Base-by-base conservation (phyloP, 2,888 invertebrate species). In the Coremacera marginata region DNA sequence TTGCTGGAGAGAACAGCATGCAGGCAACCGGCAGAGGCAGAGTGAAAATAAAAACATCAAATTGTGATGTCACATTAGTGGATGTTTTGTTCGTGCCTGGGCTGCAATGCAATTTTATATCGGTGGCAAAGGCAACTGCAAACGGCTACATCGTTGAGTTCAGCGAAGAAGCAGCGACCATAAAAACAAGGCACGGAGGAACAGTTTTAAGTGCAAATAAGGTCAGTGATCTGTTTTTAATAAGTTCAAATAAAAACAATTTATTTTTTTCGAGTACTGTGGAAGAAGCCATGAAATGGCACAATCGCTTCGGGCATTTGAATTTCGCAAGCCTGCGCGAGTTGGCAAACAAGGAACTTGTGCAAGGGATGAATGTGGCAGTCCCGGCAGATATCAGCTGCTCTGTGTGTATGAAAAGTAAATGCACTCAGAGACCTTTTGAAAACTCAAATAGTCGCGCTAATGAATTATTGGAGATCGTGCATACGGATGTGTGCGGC, bases 71-170 rank as follows among this genome's bases (percentile, higher is more conserved):
- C 11, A 51, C 31, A 37, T 60, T 80, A 3, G 70, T 63, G 11
- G 71, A 80, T 44, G 78, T 79, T 14, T n/a, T n/a, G n/a, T n/a
- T n/a, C n/a, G n/a, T n/a, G n/a, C n/a, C n/a, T n/a, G 68, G 49
- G 14, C 71, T 78, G 14, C 77, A 77, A 25, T 79, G 76, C 55
- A 79, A 74, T 44, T 79, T 76, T 57, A 78, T 77, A 8, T 76
- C 76, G 11, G 74, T 76, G 11, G 37, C 34, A 37, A 77, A 68
- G 65, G 76, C 70, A 0, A 44, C 37, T 7, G 27, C 25, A 16
- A 70, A 67, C 5, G 63, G 68, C 31, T 73, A 68, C 60, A 49
- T 55, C 2, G 27, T 55, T 0, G 52, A 70, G 31, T 70, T 70
- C 31, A 34, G 25, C 8, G 31, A 22, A 1, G n/a, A 70, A 8